Conservation (phyloP, 2,113 vertebrate species). For the Tylochromis polylepis region DNA sequence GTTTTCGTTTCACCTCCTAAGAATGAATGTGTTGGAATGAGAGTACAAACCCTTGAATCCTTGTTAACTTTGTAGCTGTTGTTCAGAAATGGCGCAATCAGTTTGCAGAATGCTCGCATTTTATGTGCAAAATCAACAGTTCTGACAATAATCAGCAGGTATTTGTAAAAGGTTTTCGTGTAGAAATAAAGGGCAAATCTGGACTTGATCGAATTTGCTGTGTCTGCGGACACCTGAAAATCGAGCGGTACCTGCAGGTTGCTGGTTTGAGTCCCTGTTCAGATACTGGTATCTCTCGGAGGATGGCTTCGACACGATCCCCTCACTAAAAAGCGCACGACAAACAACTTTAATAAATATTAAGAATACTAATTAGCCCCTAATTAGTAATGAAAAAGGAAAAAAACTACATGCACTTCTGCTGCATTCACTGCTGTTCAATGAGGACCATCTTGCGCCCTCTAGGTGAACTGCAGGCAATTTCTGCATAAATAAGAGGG, state of each 20-base stretch:
- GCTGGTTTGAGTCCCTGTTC: background rate
- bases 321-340: background rate
- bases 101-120: rapidly evolving
- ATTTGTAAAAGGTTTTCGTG: background rate
- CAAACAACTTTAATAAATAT: background rate
- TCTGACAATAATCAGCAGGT: background rate
- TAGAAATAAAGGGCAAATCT: rapidly evolving
- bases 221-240: background rate
- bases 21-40: background rate
- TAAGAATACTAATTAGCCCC: background rate
- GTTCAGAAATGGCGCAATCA: background rate
- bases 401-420: background rate
- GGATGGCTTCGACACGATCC: background rate
- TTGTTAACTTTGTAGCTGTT: background rate
- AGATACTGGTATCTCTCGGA: background rate
- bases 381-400: background rate
- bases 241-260: background rate
- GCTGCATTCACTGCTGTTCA: background rate
- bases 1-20: background rate
- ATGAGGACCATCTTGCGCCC: background rate
- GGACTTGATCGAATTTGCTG: background rate
- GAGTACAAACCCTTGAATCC: background rate
- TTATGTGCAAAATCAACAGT: background rate
- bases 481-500: background rate
- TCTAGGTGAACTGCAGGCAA: background rate